Base-by-base conservation (phyloP, 2,888 invertebrate genomes). In the Drosophila ustulata region DNA sequence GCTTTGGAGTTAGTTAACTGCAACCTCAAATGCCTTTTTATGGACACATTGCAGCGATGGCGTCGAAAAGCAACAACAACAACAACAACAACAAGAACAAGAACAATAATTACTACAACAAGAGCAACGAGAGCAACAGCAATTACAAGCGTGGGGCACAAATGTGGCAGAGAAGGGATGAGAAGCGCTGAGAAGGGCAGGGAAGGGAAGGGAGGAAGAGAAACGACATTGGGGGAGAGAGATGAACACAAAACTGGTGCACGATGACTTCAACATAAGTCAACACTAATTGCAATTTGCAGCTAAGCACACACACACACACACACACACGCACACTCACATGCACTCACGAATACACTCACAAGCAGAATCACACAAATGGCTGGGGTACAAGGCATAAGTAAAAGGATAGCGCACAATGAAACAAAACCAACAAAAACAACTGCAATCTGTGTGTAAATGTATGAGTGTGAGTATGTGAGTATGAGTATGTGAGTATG, bases 201-300 rank as follows among this genome's bases (percentile, higher is more conserved):
- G 26, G 5, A 4, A 11, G 11, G 26, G 5, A 4, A 32, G 4
- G 11, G n/a, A 59, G 37, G 43, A 11, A 13, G 39, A 43, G 43
- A 23, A 8, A 37, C 2, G 39, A 4, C 3, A n/a, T 5, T 3
- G n/a, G 3, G 5, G 3, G 25, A 13, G 52, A 4, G 7, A 18
- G 30, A 53, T 57, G 70, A 59, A 70, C 58, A 52, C 58, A 70
- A 75, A 75, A 70, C 71, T 75, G 75, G 53, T 71, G 75, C 70
- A 75, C 75, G 71, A 75, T 75, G 75, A 75, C 71, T 75, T 71
- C 71, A 81, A 81, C 83, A 84, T 86, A 84, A 86, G 86, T 84
- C 83, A 84, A 83, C 84, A 84, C 86, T 84, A 84, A 84, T 84
- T 84, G 84, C 84, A 84, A 84, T 83, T 84, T 84, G 86, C 77